Conservation (phyloP, 2,113 vertebrate species). For the Mola mola region DNA sequence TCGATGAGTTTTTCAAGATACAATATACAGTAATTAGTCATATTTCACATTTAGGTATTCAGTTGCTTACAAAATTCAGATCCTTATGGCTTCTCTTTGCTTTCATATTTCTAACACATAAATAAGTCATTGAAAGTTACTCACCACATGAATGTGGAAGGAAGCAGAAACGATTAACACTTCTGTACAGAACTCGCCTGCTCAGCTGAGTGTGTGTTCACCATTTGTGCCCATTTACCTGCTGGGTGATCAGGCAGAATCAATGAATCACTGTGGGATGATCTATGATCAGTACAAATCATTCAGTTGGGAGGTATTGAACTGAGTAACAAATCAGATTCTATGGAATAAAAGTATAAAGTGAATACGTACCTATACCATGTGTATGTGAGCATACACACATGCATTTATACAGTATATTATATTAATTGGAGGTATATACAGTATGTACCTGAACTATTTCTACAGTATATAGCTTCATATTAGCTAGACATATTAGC, state of each 20-base stretch:
- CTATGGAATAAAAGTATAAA: slow-evolving; percentile 13
- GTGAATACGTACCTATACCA: slow-evolving; percentile 32
- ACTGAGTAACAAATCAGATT: slow-evolving; percentile 10
- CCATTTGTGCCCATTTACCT: slow-evolving; percentile 6
- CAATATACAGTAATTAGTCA: too few relatives aligned
- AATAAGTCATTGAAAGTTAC: neutral
- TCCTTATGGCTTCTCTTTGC: slow-evolving; percentile 9
- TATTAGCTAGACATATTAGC: slow-evolving; percentile 55
- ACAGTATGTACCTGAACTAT: slow-evolving; percentile 37
- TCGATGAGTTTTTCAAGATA: neutral
- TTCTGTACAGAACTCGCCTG: slow-evolving; percentile 17
- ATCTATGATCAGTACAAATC: slow-evolving; percentile 33
- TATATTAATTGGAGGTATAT: slow-evolving; percentile 36
- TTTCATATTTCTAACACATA: neutral
- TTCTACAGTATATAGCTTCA: too few relatives aligned
- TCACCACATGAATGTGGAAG: neutral
- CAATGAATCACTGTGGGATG: slow-evolving; percentile 40
- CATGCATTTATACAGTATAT: slow-evolving; percentile 38
- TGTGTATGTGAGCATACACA: slow-evolving; percentile 23
- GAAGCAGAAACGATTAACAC: neutral
- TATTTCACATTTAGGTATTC: neutral
- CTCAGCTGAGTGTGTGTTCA: slow-evolving; percentile 6
- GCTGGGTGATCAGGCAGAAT: slow-evolving; percentile 4
- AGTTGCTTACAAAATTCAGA: neutral
- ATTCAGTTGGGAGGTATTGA: slow-evolving; percentile 33